Conservation (phyloP, 2,888 invertebrate genomes). For the Drosophila merina region DNA sequence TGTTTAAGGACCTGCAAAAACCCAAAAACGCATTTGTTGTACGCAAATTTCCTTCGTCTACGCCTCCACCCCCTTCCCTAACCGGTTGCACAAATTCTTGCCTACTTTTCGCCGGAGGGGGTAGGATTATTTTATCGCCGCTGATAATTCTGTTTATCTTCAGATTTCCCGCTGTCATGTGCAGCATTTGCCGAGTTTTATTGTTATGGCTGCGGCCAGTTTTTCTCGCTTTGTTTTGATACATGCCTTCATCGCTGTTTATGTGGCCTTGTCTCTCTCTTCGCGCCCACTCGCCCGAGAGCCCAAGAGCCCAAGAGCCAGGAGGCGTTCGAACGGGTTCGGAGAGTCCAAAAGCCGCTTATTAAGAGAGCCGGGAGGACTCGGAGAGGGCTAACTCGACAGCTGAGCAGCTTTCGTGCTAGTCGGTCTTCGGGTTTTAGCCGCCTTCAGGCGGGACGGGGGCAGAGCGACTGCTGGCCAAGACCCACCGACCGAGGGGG, state of each 20-base stretch:
- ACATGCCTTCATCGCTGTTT: constrained; percentile 45
- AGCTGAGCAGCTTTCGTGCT: constrained; percentile 35
- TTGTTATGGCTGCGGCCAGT: constrained; percentile 42
- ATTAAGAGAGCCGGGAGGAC: constrained; percentile 17
- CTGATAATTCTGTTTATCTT: constrained; percentile 19
- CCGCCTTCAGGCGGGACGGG: constrained; percentile 15
- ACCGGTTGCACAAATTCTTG: constrained; percentile 18
- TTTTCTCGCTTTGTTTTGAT: constrained; percentile 58
- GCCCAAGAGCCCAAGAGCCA: constrained; percentile 16
- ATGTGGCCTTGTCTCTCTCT: constrained; percentile 29
- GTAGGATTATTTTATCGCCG: constrained; percentile 11
- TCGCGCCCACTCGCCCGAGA: constrained; percentile 27
- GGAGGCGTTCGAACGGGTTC: constrained; percentile 1
- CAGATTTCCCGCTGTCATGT: constrained; percentile 21
- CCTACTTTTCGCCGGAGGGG: constrained; percentile 30
- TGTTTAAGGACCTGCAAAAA: constrained; percentile 9
- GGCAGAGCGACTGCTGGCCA: neutral
- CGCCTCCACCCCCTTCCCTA: neutral
- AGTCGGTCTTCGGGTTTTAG: constrained; percentile 14
- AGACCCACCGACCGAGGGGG: neutral
- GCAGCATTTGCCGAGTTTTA: constrained; percentile 32
- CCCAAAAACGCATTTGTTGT: constrained; percentile 3
- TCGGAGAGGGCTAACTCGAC: constrained; percentile 5
- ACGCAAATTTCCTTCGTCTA: constrained; percentile 4
- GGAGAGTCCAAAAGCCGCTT: constrained; percentile 12